phyloP scores from a whole-genome alignment of 2,113 vertebrate genomes.

The Lontra canadensis region DNA sequence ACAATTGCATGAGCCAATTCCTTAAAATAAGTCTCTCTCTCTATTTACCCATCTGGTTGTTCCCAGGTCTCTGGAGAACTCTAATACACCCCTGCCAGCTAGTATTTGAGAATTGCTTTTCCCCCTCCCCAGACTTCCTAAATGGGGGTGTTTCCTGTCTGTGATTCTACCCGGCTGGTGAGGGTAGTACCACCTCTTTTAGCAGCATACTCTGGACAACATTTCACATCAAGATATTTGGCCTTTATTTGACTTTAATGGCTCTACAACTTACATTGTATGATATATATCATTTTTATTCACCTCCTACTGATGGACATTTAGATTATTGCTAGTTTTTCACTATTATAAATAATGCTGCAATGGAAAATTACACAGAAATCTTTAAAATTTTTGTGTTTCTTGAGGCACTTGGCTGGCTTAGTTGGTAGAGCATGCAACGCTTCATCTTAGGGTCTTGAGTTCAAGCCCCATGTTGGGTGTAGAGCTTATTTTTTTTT shows the following conservation, averaged over 20 bases:
- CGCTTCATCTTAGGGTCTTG: neutral
- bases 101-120: neutral
- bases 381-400: neutral
- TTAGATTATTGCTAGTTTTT: constrained; percentile 35
- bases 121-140: neutral
- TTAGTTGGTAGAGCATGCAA: neutral
- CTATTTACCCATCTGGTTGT: neutral
- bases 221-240: neutral
- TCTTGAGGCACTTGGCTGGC: neutral
- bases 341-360: neutral
- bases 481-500: neutral
- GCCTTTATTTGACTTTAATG: neutral
- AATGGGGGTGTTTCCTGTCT: neutral
- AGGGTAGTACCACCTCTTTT: neutral
- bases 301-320: neutral
- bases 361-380: neutral
- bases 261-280: neutral
- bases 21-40: neutral
- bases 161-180: neutral
- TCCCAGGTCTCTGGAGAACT: neutral
- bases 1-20: neutral
- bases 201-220: neutral
- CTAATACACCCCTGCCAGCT: neutral
- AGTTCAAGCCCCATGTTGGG: neutral
- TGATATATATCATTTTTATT: neutral